A percentile compares a stretch with the other conserved stretches of the same genome.
These are phyloP conservation scores for Wiebesia pumilae DNA, from an alignment of 1,140 invertebrate genomes.

Conservation along the genomic window DNA sequence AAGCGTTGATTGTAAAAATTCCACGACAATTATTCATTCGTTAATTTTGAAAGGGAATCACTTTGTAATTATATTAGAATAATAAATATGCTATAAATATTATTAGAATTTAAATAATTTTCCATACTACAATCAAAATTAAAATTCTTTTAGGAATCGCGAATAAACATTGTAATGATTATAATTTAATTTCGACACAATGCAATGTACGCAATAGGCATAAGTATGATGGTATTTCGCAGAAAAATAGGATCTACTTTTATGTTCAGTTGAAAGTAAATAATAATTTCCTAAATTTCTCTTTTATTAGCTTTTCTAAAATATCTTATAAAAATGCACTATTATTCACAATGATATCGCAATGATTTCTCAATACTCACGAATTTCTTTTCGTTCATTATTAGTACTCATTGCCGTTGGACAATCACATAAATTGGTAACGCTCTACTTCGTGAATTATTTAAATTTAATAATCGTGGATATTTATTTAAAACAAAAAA, in stretches of 20 bases:
- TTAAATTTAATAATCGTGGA: neutral
- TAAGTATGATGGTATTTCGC: neutral
- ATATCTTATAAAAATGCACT: neutral
- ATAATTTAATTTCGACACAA: neutral
- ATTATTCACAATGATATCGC: neutral
- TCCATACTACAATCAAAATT: too few species aligned
- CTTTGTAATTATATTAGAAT: too few species aligned
- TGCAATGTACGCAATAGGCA: neutral
- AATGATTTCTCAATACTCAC: neutral
- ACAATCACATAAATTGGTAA: neutral
- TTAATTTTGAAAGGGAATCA: too few species aligned
- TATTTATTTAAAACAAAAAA: neutral
- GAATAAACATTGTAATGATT: neutral
- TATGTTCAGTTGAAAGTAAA: neutral
- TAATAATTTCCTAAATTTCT: neutral
- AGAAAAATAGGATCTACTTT: neutral
- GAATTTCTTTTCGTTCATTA: neutral
- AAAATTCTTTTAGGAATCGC: too few species aligned
- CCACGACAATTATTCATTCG: too few species aligned
- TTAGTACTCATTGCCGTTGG: neutral
- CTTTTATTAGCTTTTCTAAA: neutral
- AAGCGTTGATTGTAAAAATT: too few species aligned
- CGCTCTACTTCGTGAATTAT: neutral
- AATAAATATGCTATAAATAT: too few species aligned
- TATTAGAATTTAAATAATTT: too few species aligned